Evolutionary conservation across 35 echinoderm and acorn worm genomes (phyloP).

Genomic region (Heliocidaris erythrogramma): DNA sequence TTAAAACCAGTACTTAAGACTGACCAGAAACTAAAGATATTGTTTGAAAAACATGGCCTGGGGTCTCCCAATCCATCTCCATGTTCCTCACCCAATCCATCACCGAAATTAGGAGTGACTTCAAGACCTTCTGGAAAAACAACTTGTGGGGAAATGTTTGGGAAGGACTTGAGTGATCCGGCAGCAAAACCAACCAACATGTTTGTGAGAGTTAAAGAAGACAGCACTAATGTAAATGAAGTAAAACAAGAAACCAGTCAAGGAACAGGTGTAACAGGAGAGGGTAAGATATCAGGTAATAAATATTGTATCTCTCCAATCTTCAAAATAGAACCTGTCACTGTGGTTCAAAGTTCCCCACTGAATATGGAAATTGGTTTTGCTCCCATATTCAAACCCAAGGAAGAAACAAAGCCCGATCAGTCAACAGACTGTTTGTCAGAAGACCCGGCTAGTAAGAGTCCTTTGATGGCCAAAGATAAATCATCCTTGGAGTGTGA

Average conservation of each 20-base stretch:
- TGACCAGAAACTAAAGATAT: conserved; percentile 28
- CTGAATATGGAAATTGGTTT: conserved; percentile 21
- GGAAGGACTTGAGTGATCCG: neutral
- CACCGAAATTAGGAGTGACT: neutral
- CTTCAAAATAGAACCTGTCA: conserved; percentile 34
- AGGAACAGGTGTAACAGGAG: neutral
- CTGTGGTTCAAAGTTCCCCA: conserved; percentile 46
- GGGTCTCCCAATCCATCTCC: conserved; percentile 19
- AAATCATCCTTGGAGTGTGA: neutral
- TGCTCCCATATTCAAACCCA: conserved; percentile 43
- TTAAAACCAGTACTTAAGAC: neutral
- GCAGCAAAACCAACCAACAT: neutral
- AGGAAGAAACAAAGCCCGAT: neutral
- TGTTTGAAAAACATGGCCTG: conserved; percentile 14
- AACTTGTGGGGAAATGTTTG: neutral
- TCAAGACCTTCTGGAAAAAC: neutral
- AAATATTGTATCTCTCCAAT: neutral
- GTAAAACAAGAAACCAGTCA: neutral
- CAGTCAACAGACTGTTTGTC: neutral
- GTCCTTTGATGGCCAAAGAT: neutral
- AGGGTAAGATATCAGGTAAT: conserved; percentile 40
- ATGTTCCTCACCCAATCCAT: conserved; percentile 18
- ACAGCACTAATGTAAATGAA: neutral
- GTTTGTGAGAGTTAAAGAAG: neutral
- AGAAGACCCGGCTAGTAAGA: neutral